Evolutionary conservation across 2,797 vertebrate genomes (phyloP), one percentile per base, ranked within the genome.

Genomic region (Anisognathus igniventris): DNA sequence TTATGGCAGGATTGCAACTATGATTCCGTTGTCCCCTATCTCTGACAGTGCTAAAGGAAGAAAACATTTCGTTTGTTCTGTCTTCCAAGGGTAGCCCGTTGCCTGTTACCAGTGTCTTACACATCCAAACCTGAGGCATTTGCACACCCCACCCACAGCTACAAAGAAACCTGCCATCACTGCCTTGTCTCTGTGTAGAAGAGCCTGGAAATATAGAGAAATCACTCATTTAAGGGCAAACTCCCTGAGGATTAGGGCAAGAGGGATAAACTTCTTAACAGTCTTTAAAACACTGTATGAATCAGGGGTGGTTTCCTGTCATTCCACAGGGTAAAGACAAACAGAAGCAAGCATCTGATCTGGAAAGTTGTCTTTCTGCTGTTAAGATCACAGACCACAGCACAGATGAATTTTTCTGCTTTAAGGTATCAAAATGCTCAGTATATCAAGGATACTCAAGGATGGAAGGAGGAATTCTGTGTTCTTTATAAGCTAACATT

Each of bases 251-350:
- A 73, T 79, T 25, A 54, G n/a, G 47, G 54, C 19, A 73, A 81
- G 64, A 28, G 57, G 28, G 15, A 33, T 21, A 74, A 78, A 30
- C 6, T 25, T 1, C 42, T 67, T 45, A 37, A 3, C 5, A 37
- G 20, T 71, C 60, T 35, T 83, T 64, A 72, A 89, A 86, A 24
- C n/a, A 50, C 3, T 21, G 6, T 28, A 31, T 88, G 45, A 86
- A 84, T 30, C 14, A 14, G 14, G 6, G 3, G 10, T 9, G 20
- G 0, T 19, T 42, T 77, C 54, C 47, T 97, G 22, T 86, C 74
- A 92, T 93, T 91, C 80, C 91, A 88, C 93, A 99, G 98, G 97
- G 96, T 91, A 99, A 99, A 98, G 98, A 98, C 88, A 99, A 98
- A 97, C 96, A 85, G 12, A 98, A 98, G 94, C 98, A 97, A 30